These are phyloP conservation scores for Lordiphosa andalusiaca DNA, from an alignment of 2,888 invertebrate species.

Conservation along the genomic window DNA sequence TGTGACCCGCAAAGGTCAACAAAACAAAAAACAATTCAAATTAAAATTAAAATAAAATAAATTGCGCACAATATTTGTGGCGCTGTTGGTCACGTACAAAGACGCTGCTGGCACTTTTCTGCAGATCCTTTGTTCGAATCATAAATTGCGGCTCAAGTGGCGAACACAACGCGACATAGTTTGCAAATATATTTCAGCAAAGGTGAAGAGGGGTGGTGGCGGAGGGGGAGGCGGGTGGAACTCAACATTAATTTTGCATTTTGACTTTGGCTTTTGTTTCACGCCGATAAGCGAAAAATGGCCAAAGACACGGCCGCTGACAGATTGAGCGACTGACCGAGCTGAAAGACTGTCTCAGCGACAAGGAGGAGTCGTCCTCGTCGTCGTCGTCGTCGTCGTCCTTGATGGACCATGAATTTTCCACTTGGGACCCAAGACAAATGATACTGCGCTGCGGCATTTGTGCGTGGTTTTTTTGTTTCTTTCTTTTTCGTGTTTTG, in stretches of 20 bases:
- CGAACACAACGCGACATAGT: too few species aligned
- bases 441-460: slow-evolving; percentile 41
- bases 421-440: slow-evolving; percentile 41
- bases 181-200: slow-evolving; percentile 30
- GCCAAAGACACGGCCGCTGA: slow-evolving; percentile 13
- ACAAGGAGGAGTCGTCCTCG: background rate
- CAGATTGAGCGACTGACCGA: slow-evolving; percentile 24
- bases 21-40: slow-evolving; percentile 33
- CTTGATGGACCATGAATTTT: slow-evolving; percentile 11
- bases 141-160: slow-evolving; percentile 55
- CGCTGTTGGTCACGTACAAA: slow-evolving; percentile 54
- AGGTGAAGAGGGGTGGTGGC: slow-evolving; percentile 2
- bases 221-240: slow-evolving; percentile 22
- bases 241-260: slow-evolving; percentile 68
- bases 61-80: slow-evolving; percentile 38
- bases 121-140: slow-evolving; percentile 64
- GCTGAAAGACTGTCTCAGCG: slow-evolving; percentile 16
- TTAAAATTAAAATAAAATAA: slow-evolving; percentile 61
- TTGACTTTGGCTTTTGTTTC: slow-evolving; percentile 37
- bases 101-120: slow-evolving; percentile 46
- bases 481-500: slow-evolving; percentile 3
- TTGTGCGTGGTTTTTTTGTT: slow-evolving; percentile 4
- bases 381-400: background rate
- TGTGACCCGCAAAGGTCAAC: slow-evolving; percentile 41
- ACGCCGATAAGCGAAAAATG: slow-evolving; percentile 42